A percentile compares a stretch with the other conserved stretches of the same genome.
These are phyloP conservation scores for Perca fluviatilis DNA, from an alignment of 2,113 vertebrate genomes.

Conservation along the genomic window DNA sequence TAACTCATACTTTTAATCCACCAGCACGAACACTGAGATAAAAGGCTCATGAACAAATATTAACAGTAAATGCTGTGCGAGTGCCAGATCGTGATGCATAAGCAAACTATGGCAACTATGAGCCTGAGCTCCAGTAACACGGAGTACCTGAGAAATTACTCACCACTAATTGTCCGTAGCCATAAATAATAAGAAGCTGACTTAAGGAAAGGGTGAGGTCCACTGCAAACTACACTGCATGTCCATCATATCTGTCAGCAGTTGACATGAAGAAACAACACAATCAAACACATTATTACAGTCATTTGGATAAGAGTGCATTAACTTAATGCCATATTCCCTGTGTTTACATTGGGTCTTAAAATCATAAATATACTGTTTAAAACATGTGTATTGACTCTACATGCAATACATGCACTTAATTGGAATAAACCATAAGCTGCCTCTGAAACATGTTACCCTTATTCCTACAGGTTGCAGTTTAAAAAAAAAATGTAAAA, in stretches of 20 bases:
- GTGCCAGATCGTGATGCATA: slow-evolving; percentile 63
- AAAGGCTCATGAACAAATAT: slow-evolving; percentile 73
- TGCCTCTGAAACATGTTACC: background rate
- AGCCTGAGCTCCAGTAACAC: slow-evolving; percentile 53
- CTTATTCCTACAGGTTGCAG: background rate
- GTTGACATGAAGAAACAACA: slow-evolving; percentile 26
- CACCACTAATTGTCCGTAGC: slow-evolving; percentile 67
- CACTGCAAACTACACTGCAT: slow-evolving; percentile 25
- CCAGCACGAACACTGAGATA: slow-evolving; percentile 43
- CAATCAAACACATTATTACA: slow-evolving; percentile 41
- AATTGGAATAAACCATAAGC: background rate
- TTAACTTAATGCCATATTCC: background rate
- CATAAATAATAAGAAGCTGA: slow-evolving; percentile 61
- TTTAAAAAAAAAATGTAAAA: too few relatives aligned
- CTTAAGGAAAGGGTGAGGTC: slow-evolving; percentile 70
- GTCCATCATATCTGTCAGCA: slow-evolving; percentile 68
- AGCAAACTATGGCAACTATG: slow-evolving; percentile 66
- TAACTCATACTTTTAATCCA: slow-evolving; percentile 39
- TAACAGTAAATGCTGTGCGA: slow-evolving; percentile 27
- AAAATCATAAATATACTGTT: slow-evolving; percentile 4
- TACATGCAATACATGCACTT: background rate
- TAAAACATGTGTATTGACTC: background rate
- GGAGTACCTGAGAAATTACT: slow-evolving; percentile 63
- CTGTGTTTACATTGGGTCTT: slow-evolving; percentile 24
- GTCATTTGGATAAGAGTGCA: slow-evolving; percentile 3